These are phyloP conservation scores for Clarias platycephalus DNA, from an alignment of 2,797 vertebrate species.

Conservation along the genomic window DNA sequence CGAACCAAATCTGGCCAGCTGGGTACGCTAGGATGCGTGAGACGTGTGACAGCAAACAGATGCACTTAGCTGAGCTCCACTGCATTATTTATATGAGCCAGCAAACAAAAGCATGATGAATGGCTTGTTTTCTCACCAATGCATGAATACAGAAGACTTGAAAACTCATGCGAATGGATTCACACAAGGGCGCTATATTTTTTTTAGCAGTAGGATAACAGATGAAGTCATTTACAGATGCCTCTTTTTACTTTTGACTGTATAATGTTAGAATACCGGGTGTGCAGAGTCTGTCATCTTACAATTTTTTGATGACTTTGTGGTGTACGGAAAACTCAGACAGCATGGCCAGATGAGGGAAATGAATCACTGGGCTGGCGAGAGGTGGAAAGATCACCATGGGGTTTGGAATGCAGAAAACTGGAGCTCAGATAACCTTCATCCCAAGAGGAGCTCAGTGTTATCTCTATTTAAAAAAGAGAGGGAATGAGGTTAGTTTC, in stretches of 20 bases:
- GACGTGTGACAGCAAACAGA: slow-evolving; percentile 61
- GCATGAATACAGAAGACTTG: slow-evolving; percentile 57
- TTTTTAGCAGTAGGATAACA: slow-evolving; percentile 5
- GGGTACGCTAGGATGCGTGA: slow-evolving; percentile 24
- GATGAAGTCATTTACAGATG: not conserved
- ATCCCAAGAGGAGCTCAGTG: not conserved
- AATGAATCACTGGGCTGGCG: slow-evolving; percentile 47
- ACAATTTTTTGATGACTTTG: not conserved
- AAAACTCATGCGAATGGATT: slow-evolving; percentile 22
- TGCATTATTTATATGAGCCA: slow-evolving; percentile 71
- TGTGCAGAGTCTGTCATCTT: not conserved
- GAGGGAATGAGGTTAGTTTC: not conserved
- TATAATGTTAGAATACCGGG: not conserved
- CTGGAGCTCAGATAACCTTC: slow-evolving; percentile 27
- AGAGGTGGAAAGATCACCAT: slow-evolving; percentile 23
- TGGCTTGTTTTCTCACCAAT: slow-evolving; percentile 65
- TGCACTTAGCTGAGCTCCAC: slow-evolving; percentile 55
- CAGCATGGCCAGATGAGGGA: slow-evolving; percentile 41
- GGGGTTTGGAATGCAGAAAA: slow-evolving; percentile 7
- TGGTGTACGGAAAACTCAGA: slow-evolving; percentile 45
- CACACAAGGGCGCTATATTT: not conserved
- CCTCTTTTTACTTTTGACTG: not conserved
- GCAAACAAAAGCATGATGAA: slow-evolving; percentile 72
- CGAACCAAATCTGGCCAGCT: slow-evolving; percentile 51
- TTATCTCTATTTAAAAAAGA: not conserved